phyloP scores from a whole-genome alignment of 2,888 invertebrate genomes.

The Trachelus troglodyta region DNA sequence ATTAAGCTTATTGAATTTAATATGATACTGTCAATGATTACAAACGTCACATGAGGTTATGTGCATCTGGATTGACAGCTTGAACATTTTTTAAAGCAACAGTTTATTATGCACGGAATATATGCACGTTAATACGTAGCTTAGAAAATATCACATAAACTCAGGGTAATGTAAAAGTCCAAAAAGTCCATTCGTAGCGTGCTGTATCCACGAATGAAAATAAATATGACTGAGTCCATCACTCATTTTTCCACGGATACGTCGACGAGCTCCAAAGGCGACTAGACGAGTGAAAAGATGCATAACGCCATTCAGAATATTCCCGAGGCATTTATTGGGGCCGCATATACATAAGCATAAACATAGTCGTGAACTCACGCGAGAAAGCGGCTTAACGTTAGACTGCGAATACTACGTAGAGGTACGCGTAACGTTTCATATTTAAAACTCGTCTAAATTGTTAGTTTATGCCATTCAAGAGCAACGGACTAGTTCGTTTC shows the following conservation, averaged over 20 bases:
- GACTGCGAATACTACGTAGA: not conserved
- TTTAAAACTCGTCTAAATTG: not conserved
- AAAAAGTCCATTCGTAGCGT: not conserved
- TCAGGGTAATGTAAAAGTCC: not conserved
- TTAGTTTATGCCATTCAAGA: not conserved
- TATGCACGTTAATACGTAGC: not conserved
- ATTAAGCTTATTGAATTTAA: not conserved
- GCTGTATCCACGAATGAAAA: not conserved
- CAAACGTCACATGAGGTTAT: not conserved
- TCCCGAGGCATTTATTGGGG: not conserved
- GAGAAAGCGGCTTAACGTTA: not conserved
- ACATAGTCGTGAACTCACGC: not conserved
- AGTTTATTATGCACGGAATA: not conserved
- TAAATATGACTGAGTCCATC: not conserved
- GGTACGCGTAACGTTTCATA: not conserved
- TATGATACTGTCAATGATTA: not conserved
- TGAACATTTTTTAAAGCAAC: not conserved
- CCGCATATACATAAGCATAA: not conserved
- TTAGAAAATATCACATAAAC: not conserved
- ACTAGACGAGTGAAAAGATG: conserved; percentile 10
- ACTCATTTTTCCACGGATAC: conserved; percentile 1
- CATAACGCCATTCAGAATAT: conserved; percentile 14
- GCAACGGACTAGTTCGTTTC: not conserved
- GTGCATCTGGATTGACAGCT: not conserved
- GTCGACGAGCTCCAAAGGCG: not conserved